Evolutionary conservation across 2,888 invertebrate genomes (phyloP), one percentile per base, ranked within the genome.

Genomic region (Xestoiulus laeticollis): DNA sequence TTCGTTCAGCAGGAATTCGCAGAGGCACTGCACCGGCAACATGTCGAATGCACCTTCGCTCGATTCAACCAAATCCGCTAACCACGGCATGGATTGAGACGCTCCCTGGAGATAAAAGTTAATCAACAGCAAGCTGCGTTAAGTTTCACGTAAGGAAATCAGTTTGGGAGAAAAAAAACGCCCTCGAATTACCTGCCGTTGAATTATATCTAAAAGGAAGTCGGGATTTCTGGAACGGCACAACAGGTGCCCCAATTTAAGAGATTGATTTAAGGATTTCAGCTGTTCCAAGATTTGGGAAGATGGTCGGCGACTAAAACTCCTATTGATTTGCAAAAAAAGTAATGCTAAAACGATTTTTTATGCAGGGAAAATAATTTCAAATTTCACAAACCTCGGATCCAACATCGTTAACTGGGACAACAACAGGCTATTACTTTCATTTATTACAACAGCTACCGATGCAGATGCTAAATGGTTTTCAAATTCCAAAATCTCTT

Each of bases 51-150:
- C 96, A 0, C 96, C 96, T 91, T 98, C 98, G 90, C 96, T 97
- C 90, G 96, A 97, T 90, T 98, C 96, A 19, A 99, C 96, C 89
- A 99, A 93, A 92, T 98, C 97, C 12, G 98, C 97, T 89, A 99
- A 93, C 99, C 99, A 99, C 4, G 98, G 98, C 97, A 98, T 98
- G 78, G 98, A 97, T 90, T 97, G 96, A 0, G 96, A 95, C 12
- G 97, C 84, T 68, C 88, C 89, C 87, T 89, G 33, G 6, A 38
- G 33, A 38, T 2, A 38, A 38, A 38, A 85, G 33, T 38, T 48
- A 30, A 1, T 85, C 33, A 33, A 88, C 19, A 19, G 19, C 3
- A 22, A 59, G 2, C 14, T 87, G 5, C 84, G 10, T 85, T 19
- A 6, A 30, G n/a, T n/a, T 19, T 16, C 6, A 22, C 14, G 30